Conservation (phyloP, 1,140 invertebrate genomes). For the Pogonus chalceus region DNA sequence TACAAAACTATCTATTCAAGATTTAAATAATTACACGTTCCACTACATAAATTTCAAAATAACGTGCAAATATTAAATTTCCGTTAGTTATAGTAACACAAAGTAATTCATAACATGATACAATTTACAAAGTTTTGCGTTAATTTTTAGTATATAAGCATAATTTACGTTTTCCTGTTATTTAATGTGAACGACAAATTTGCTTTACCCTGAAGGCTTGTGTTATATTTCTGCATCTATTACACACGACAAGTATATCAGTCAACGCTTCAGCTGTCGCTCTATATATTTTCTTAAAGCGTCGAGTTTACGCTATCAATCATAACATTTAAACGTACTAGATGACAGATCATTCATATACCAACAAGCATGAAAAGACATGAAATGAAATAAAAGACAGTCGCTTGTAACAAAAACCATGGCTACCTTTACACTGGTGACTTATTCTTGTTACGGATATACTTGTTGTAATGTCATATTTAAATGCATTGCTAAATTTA, state of each 20-base stretch:
- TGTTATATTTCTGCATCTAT: neutral
- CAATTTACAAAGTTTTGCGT: neutral
- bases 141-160: neutral
- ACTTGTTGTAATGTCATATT: neutral
- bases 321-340: constrained; percentile 1
- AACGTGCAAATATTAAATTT: neutral
- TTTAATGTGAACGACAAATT: neutral
- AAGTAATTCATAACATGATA: neutral
- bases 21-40: neutral
- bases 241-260: neutral
- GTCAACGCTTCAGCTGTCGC: neutral
- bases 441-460: no score
- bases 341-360: constrained; percentile 6
- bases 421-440: neutral
- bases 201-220: neutral
- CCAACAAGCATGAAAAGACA: neutral
- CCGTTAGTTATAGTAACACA: neutral
- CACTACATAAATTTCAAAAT: neutral
- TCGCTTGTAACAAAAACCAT: neutral
- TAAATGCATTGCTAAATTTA: neutral
- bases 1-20: no score
- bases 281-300: neutral
- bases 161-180: constrained; percentile 6
- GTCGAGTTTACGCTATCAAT: neutral
- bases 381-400: constrained; percentile 1